Evolutionary conservation across 2,113 vertebrate genomes (phyloP).

Genomic region (Ranitomeya variabilis): DNA sequence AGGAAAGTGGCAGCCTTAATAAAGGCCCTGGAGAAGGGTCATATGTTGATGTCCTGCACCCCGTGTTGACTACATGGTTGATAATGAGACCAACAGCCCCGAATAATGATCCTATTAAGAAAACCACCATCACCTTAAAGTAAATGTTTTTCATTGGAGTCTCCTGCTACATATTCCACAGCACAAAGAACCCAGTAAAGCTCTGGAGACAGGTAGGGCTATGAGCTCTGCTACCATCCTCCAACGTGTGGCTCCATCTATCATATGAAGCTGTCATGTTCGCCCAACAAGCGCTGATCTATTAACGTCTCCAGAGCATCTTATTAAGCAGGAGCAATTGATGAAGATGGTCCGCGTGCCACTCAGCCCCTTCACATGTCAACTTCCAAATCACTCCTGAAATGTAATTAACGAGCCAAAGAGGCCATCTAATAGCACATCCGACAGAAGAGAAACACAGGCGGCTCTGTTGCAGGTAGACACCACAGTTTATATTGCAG

Average conservation of each 20-base stretch:
- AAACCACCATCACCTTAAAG: background rate
- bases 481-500: background rate
- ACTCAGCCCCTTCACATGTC: conserved; percentile 53
- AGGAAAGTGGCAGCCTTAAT: background rate
- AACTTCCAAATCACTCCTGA: conserved; percentile 53
- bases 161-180: background rate
- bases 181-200: background rate
- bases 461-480: conserved; percentile 5
- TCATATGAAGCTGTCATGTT: conserved; percentile 58
- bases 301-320: conserved; percentile 54
- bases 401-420: conserved; percentile 57
- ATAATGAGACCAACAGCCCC: background rate
- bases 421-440: conserved; percentile 49
- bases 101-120: background rate
- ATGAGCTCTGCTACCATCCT: conserved; percentile 16
- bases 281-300: conserved; percentile 56
- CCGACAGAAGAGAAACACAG: conserved; percentile 35
- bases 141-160: background rate
- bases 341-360: conserved; percentile 55
- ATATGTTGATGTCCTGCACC: background rate
- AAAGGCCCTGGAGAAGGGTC: background rate
- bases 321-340: conserved; percentile 58
- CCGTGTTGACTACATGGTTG: background rate
- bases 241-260: conserved; percentile 45
- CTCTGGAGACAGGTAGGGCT: conserved; percentile 28